These are phyloP conservation scores for Sylvia atricapilla DNA, from an alignment of 2,113 vertebrate species.

Conservation along the genomic window DNA sequence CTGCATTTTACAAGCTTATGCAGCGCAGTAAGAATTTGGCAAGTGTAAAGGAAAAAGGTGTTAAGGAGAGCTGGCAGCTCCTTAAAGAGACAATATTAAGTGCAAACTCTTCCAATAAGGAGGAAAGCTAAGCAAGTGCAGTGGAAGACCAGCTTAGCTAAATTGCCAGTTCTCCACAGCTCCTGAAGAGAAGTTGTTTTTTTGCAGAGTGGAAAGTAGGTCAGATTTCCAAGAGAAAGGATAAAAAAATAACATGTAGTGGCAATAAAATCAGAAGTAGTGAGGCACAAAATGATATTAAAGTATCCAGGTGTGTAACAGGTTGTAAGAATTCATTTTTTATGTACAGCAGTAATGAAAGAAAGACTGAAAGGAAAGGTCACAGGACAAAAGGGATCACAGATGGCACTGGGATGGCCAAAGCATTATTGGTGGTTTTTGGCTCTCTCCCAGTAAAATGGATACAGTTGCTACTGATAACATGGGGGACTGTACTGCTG, in stretches of 20 bases:
- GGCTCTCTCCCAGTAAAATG: not conserved
- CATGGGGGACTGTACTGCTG: not conserved
- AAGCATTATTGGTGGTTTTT: not conserved
- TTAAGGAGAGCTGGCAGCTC: constrained; percentile 59
- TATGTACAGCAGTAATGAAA: not conserved
- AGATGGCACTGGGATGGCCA: not conserved
- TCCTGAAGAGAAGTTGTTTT: not conserved
- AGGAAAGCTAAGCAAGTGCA: not conserved
- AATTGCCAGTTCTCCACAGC: not conserved
- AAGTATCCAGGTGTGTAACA: not conserved
- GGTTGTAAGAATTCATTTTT: not conserved
- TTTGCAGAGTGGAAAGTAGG: not conserved
- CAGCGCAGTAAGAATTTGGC: constrained; percentile 24
- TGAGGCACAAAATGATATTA: not conserved
- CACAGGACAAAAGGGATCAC: not conserved
- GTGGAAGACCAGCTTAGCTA: not conserved
- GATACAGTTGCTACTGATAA: not conserved
- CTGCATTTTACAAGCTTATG: not conserved
- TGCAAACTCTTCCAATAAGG: constrained; percentile 26
- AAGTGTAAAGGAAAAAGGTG: constrained; percentile 55
- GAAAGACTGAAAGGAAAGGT: not conserved
- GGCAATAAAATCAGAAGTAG: not conserved
- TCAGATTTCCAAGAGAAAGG: constrained; percentile 4
- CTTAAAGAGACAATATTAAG: constrained; percentile 44
- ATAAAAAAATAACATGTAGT: not conserved